Evolutionary conservation across 2,797 vertebrate species (phyloP), one percentile per base, ranked within the genome.

Genomic region (Chelon labrosus): DNA sequence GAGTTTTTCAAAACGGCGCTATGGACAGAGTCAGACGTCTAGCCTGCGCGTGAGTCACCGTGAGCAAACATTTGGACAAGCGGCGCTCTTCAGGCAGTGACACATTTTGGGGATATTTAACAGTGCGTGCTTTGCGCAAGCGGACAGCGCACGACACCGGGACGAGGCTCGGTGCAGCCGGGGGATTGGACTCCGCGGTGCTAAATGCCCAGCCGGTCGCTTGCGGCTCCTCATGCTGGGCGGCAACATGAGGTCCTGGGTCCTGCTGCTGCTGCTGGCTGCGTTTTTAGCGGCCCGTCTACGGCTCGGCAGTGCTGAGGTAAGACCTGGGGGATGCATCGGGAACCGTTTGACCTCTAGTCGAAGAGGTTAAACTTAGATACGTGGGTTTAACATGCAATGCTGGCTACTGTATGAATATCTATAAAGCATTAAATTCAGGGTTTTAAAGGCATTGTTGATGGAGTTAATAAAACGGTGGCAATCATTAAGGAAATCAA

Each of bases 161-260:
- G 84, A 86, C 81, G 71, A 67, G 72, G 79, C 77, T 84, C 82
- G 87, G 83, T 74, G 78, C 54, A 50, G 60, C 68, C 72, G 70
- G 64, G 64, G 77, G 86, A 87, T 90, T 85, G 87, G 88, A 90
- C 86, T 63, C 87, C 83, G 74, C 59, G 83, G 73, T 83, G 84
- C 85, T 93, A 85, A 89, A 93, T 93, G 93, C 89, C 85, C 91
- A 90, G 90, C 89, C 89, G 87, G 89, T 86, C 90, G 88, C 83
- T 75, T 75, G 89, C 90, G 88, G 83, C 89, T 92, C 89, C 78
- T 84, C 90, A 88, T 91, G 90, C 92, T 93, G 90, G 89, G 91
- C 91, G 85, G 90, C 83, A 86, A 89, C 89, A 93, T 93, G 93
- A 92, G 87, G 80, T 89, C 88, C 77, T 89, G 91, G 87, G 80